phyloP scores from a whole-genome alignment of 2,113 vertebrate species.

The Addax nasomaculatus region DNA sequence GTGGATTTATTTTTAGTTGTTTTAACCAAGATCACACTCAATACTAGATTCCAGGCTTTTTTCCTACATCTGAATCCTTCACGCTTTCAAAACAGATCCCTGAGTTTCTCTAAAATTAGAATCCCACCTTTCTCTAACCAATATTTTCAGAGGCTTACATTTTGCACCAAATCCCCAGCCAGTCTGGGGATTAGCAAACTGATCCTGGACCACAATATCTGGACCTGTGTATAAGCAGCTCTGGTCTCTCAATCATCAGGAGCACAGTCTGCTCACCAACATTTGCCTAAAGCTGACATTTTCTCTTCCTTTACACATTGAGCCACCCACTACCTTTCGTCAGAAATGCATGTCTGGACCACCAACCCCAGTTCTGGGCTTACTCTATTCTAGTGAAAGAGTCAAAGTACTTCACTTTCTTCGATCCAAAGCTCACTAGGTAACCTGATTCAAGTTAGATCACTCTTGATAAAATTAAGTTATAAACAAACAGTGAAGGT shows the following conservation, averaged over 20 bases:
- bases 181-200: background rate
- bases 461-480: background rate
- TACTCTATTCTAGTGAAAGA: background rate
- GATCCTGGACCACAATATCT: background rate
- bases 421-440: background rate
- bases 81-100: background rate
- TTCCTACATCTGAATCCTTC: background rate
- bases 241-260: background rate
- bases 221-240: fast-evolving
- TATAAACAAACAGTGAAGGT: background rate
- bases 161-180: background rate
- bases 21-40: background rate
- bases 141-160: background rate
- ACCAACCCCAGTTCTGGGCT: background rate
- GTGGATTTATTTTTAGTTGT: background rate
- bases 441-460: background rate
- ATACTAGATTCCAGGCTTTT: background rate
- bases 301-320: background rate
- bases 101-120: background rate
- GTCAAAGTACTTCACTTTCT: background rate
- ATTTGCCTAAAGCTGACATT: background rate
- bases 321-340: too few relatives aligned
- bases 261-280: background rate
- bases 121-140: background rate
- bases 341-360: background rate